These are phyloP conservation scores for Apolygus lucorum DNA, from an alignment of 1,140 invertebrate species.

Conservation along the genomic window DNA sequence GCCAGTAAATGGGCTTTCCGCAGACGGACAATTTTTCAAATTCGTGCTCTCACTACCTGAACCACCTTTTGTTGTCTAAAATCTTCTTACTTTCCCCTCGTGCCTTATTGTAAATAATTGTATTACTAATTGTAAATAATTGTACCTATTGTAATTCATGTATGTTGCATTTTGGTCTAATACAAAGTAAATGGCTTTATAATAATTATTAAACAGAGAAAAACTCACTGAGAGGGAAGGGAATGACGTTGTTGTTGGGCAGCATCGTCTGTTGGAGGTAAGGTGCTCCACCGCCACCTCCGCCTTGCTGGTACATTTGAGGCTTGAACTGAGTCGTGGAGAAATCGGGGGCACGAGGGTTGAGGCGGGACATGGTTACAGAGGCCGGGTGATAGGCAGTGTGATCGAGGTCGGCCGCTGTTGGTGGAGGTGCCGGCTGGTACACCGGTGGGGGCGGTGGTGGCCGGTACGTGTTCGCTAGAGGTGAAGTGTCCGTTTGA, in stretches of 20 bases:
- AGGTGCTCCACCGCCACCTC: constrained; percentile 23
- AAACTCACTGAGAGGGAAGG: constrained; percentile 28
- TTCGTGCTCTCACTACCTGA: too few species aligned
- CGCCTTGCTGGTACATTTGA: constrained; percentile 31
- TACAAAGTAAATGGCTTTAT: neutral
- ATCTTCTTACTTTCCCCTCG: too few species aligned
- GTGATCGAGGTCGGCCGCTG: neutral
- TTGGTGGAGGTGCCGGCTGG: neutral
- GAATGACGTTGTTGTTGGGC: constrained; percentile 30
- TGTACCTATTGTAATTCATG: too few species aligned
- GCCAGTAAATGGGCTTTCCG: too few species aligned
- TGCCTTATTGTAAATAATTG: too few species aligned
- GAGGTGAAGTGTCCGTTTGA: neutral
- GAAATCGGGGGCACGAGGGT: constrained; percentile 82
- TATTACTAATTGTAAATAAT: too few species aligned
- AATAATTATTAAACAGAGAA: constrained; percentile 1
- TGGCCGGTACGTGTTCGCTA: constrained; percentile 7
- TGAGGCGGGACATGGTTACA: constrained; percentile 63
- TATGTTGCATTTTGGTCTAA: too few species aligned
- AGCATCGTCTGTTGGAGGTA: constrained; percentile 33
- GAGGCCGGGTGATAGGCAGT: constrained; percentile 21
- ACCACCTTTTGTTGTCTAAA: too few species aligned
- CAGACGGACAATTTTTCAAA: too few species aligned
- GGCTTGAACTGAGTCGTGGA: constrained; percentile 42
- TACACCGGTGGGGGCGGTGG: constrained; percentile 22